These are phyloP conservation scores for Drosophila trapezifrons DNA, from an alignment of 1,140 invertebrate genomes.

Conservation along the genomic window DNA sequence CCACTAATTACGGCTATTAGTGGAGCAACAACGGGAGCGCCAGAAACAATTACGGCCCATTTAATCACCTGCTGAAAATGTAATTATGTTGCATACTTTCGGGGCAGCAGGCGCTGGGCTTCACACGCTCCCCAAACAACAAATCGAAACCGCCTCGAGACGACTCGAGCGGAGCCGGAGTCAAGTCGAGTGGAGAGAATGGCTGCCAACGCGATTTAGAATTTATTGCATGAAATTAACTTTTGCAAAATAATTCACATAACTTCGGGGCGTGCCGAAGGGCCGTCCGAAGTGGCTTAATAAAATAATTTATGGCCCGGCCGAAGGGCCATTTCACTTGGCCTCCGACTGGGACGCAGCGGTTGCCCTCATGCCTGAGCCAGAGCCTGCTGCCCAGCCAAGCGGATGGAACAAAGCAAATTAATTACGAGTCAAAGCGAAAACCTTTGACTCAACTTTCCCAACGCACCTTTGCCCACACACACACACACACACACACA, in stretches of 20 bases:
- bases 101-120: conserved; percentile 23
- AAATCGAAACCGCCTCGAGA: conserved; percentile 34
- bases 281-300: conserved; percentile 76
- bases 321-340: conserved; percentile 66
- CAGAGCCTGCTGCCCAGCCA: conserved; percentile 47
- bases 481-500: no score
- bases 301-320: conserved; percentile 79
- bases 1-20: conserved; percentile 79
- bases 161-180: conserved; percentile 18
- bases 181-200: conserved; percentile 22
- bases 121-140: conserved; percentile 17
- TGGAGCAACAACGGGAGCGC: conserved; percentile 46
- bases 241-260: conserved; percentile 82
- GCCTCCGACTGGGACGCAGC: conserved; percentile 19
- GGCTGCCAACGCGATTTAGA: conserved; percentile 75
- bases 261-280: conserved; percentile 70
- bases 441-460: conserved; percentile 70
- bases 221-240: conserved; percentile 82
- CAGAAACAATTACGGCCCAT: conserved; percentile 82
- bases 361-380: conserved; percentile 10
- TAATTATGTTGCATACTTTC: conserved; percentile 81
- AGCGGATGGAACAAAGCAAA: conserved; percentile 81
- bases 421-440: conserved; percentile 83
- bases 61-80: conserved; percentile 84
- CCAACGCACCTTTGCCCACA: conserved; percentile 61